Conservation (phyloP, 2,113 vertebrate species). For the Synodontis membranacea region DNA sequence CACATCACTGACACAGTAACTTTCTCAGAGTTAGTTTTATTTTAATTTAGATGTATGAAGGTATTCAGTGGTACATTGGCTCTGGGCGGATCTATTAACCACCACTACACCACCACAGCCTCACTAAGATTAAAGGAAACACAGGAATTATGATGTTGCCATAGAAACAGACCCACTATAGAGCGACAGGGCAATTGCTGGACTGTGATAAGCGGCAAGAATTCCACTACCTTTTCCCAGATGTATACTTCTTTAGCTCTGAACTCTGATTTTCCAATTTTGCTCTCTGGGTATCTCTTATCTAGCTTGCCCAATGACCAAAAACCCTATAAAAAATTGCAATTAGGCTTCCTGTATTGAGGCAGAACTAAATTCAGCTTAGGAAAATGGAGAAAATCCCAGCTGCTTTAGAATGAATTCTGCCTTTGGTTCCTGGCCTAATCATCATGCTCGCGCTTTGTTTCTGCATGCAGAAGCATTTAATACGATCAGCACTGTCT, state of each 20-base stretch:
- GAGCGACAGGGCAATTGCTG: constrained; percentile 65
- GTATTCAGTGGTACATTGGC: constrained; percentile 56
- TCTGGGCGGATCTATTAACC: constrained; percentile 68
- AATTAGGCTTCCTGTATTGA: constrained; percentile 56
- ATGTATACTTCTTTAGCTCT: constrained; percentile 29
- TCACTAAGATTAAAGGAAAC: constrained; percentile 74
- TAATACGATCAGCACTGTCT: constrained; percentile 56
- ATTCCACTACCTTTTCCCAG: constrained; percentile 51
- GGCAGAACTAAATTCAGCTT: constrained; percentile 63
- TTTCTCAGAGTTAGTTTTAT: constrained; percentile 6
- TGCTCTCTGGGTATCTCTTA: constrained; percentile 43
- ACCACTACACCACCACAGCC: constrained; percentile 72
- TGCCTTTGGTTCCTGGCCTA: constrained; percentile 43
- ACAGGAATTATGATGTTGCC: constrained; percentile 74
- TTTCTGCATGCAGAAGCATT: constrained; percentile 56
- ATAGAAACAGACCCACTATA: constrained; percentile 76
- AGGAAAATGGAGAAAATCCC: constrained; percentile 59
- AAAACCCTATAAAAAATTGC: constrained; percentile 51
- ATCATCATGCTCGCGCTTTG: constrained; percentile 62
- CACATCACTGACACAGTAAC: neutral
- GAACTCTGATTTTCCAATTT: constrained; percentile 47
- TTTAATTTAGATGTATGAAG: constrained; percentile 6
- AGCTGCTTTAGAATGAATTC: constrained; percentile 60
- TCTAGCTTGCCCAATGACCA: constrained; percentile 52
- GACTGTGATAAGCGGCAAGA: constrained; percentile 72